These are phyloP conservation scores for Lepidothrix coronata DNA, from an alignment of 2,113 vertebrate species.

Conservation along the genomic window DNA sequence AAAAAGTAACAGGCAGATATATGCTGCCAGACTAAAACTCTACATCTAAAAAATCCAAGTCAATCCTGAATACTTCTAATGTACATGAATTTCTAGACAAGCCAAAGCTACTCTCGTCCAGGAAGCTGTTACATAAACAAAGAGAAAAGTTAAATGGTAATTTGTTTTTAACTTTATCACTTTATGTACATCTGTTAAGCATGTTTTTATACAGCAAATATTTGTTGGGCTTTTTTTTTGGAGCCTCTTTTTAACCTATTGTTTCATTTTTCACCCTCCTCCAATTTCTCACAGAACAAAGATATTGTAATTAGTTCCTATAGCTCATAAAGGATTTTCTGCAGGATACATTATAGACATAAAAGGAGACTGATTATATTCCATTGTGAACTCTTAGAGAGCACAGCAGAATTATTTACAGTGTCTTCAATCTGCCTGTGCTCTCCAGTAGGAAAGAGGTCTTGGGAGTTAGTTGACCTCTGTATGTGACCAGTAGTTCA, in stretches of 20 bases:
- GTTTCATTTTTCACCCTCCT: background rate
- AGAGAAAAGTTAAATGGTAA: background rate
- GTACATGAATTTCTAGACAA: background rate
- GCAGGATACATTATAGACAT: background rate
- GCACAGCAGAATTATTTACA: background rate
- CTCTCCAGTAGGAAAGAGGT: background rate
- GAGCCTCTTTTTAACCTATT: background rate
- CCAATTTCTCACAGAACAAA: background rate
- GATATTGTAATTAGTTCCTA: background rate
- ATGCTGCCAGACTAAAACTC: background rate
- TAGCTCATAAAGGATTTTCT: background rate
- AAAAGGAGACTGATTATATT: background rate
- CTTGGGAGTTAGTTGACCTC: background rate
- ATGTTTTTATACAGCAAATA: background rate
- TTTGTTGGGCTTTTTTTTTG: background rate
- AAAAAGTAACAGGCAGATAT: background rate
- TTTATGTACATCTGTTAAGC: background rate
- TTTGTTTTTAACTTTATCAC: background rate
- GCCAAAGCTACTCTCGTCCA: background rate
- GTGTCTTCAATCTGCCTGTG: background rate
- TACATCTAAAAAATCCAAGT: background rate
- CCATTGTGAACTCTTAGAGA: background rate
- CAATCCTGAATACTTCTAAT: background rate
- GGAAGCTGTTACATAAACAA: background rate
- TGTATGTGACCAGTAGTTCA: background rate